Evolutionary conservation across 2,888 invertebrate genomes (phyloP).

Genomic region (Allolobophora icterica): DNA sequence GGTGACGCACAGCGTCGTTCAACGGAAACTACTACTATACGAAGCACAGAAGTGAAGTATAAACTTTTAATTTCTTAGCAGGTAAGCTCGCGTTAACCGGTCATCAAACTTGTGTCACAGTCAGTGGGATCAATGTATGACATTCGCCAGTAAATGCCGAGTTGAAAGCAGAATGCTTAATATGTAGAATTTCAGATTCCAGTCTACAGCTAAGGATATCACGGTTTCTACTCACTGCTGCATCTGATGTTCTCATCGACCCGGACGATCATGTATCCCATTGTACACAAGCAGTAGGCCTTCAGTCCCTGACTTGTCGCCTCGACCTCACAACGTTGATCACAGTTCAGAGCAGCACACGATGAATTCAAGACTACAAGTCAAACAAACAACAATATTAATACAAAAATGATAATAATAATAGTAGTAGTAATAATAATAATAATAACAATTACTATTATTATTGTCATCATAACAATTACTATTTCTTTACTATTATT

Average conservation of each 20-base stretch:
- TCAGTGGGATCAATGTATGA: too few relatives aligned
- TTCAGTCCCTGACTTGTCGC: not conserved
- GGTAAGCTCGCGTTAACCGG: too few relatives aligned
- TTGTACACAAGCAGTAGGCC: slow-evolving; percentile 29
- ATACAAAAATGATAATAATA: not conserved
- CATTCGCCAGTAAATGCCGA: too few relatives aligned
- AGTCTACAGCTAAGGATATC: not conserved
- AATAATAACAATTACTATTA: too few relatives aligned
- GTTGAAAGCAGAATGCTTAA: not conserved
- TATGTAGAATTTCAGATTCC: not conserved
- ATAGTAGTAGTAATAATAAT: too few relatives aligned
- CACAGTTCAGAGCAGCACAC: slow-evolving; percentile 23
- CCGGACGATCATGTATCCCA: slow-evolving; percentile 13
- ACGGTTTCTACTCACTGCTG: slow-evolving; percentile 22
- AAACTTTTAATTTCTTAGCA: too few relatives aligned
- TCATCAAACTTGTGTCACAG: too few relatives aligned
- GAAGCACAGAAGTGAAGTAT: too few relatives aligned
- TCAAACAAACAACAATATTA: not conserved
- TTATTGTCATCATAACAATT: too few relatives aligned
- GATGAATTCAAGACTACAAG: not conserved
- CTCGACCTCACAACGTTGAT: slow-evolving; percentile 26
- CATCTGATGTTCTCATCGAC: slow-evolving; percentile 18
- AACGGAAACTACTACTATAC: too few relatives aligned
- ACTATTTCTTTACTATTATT: too few relatives aligned
- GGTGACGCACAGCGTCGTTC: too few relatives aligned